Conservation (phyloP, 2,888 invertebrate species). For the Thera britannica region DNA sequence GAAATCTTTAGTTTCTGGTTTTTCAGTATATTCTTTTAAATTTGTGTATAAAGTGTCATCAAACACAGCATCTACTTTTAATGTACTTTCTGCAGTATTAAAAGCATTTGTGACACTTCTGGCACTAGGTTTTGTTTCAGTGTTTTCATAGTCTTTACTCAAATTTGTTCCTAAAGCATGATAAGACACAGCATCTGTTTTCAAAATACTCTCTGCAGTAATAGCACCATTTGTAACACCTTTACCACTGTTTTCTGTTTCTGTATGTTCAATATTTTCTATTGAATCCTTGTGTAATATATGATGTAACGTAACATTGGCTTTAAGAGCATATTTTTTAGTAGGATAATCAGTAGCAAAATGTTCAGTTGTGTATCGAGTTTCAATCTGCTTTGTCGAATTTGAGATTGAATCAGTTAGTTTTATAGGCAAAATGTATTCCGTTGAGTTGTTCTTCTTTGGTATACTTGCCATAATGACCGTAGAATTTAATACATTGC, state of each 20-base stretch:
- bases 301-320: background rate
- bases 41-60: conserved; percentile 4
- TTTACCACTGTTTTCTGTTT: background rate
- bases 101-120: background rate
- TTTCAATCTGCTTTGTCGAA: background rate
- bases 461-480: background rate
- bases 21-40: background rate
- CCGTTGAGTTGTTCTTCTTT: background rate
- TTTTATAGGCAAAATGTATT: background rate
- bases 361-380: background rate
- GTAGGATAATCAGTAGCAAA: background rate
- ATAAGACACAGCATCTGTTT: background rate
- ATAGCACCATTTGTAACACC: background rate
- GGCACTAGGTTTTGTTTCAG: background rate
- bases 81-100: background rate
- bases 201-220: background rate
- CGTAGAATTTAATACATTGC: background rate
- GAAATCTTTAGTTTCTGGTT: background rate
- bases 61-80: background rate
- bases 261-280: background rate
- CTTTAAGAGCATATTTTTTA: background rate
- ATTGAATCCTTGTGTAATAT: background rate
- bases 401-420: background rate
- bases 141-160: background rate
- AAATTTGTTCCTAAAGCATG: background rate